These are phyloP conservation scores for Anguilla anguilla DNA, from an alignment of 2,797 vertebrate species.

Conservation along the genomic window DNA sequence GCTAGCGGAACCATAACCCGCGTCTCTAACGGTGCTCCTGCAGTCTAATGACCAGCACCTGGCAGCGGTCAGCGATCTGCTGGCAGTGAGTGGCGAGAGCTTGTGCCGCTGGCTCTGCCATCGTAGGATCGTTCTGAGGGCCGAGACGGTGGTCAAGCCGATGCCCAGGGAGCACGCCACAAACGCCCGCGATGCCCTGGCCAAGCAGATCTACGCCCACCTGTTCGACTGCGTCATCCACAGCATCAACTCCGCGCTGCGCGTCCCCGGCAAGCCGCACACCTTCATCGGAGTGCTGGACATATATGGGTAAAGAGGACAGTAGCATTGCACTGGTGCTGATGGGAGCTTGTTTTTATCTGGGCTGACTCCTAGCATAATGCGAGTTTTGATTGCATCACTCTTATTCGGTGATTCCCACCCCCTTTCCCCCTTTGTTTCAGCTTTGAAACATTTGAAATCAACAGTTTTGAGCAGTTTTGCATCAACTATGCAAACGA, in stretches of 20 bases:
- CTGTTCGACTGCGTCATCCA: conserved; percentile 88
- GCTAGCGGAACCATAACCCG: not conserved
- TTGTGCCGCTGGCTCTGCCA: conserved; percentile 88
- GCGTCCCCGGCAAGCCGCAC: conserved; percentile 85
- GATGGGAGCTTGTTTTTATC: not conserved
- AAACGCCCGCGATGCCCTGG: conserved; percentile 87
- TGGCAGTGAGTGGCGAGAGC: conserved; percentile 68
- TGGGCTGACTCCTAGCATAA: not conserved
- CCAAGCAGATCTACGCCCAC: conserved; percentile 94
- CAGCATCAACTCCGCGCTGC: conserved; percentile 85
- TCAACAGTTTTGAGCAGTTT: conserved; percentile 99
- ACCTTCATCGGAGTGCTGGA: conserved; percentile 98
- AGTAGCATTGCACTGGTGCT: not conserved
- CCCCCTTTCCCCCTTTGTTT: conserved; percentile 46
- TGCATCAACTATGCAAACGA: conserved; percentile 99
- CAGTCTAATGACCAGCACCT: conserved; percentile 84
- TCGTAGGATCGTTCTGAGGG: conserved; percentile 80
- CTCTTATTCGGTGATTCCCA: conserved; percentile 28
- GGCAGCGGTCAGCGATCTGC: conserved; percentile 81
- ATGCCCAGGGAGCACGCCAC: conserved; percentile 78
- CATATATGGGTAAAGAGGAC: conserved; percentile 87
- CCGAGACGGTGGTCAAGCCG: conserved; percentile 88
- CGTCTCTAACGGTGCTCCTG: conserved; percentile 8
- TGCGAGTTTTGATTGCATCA: not conserved
- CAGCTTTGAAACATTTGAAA: conserved; percentile 98